Conservation (phyloP, 2,113 vertebrate genomes). For the Hoplias malabaricus region DNA sequence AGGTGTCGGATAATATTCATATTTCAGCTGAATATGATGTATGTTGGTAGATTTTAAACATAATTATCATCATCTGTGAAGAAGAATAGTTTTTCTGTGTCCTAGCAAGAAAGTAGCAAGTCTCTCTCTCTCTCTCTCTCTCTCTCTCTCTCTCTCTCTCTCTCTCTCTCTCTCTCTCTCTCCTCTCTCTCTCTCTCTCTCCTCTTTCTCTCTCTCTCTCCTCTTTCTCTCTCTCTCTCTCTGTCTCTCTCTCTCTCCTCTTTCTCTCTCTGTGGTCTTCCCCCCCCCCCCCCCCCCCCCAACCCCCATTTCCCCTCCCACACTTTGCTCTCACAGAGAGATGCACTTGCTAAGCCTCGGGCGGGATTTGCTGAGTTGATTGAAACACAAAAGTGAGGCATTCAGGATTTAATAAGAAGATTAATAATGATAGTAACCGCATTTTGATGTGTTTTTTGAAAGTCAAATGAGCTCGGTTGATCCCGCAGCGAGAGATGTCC, state of each 20-base stretch:
- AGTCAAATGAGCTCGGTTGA: slow-evolving; percentile 60
- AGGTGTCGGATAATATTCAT: no score
- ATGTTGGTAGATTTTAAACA: background rate
- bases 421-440: slow-evolving; percentile 67
- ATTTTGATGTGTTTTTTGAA: slow-evolving; percentile 64
- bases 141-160: slow-evolving; percentile 4
- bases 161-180: background rate
- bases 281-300: no score
- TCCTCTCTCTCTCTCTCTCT: background rate
- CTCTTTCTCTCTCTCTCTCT: no score
- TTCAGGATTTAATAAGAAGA: slow-evolving; percentile 74
- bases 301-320: no score
- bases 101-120: background rate
- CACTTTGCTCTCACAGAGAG: slow-evolving; percentile 19
- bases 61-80: slow-evolving; percentile 9
- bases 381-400: slow-evolving; percentile 72
- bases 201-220: no score
- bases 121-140: no score
- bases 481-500: slow-evolving; percentile 33
- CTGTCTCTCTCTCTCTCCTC: no score
- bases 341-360: slow-evolving; percentile 56
- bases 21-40: background rate
- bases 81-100: slow-evolving; percentile 10
- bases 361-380: slow-evolving; percentile 68
- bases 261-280: no score